Conservation (phyloP, 1,140 invertebrate genomes). For the Trichonephila clavipes region DNA sequence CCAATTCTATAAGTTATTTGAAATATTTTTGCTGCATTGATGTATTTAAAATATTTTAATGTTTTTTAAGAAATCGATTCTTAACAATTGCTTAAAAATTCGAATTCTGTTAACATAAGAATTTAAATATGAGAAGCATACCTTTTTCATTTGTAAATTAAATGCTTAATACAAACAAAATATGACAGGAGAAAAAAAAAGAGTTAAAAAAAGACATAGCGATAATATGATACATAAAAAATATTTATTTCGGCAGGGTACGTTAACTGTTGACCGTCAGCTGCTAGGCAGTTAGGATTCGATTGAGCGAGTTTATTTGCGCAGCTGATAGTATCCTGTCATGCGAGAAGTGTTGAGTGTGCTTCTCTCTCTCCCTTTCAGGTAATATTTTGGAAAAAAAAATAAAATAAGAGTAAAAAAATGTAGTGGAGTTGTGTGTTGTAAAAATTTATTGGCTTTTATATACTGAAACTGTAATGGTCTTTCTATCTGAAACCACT, state of each 20-base stretch:
- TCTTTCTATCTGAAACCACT: background rate
- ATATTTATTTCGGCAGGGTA: background rate
- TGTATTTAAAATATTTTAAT: no score
- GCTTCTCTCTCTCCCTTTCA: slow-evolving; percentile 6
- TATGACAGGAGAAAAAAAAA: no score
- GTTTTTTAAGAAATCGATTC: no score
- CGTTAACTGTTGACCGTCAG: slow-evolving; percentile 17
- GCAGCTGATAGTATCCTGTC: slow-evolving; percentile 19
- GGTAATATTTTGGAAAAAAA: background rate
- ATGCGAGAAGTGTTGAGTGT: slow-evolving; percentile 21
- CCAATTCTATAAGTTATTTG: no score
- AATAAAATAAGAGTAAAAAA: background rate
- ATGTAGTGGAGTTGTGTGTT: background rate
- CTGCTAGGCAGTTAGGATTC: slow-evolving; percentile 2
- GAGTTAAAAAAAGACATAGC: no score
- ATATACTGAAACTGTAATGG: background rate
- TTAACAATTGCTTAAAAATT: no score
- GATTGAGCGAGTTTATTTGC: slow-evolving; percentile 17
- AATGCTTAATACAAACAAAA: no score
- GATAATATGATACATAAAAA: no score
- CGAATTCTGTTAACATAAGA: no score
- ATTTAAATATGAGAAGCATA: no score
- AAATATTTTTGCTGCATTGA: no score
- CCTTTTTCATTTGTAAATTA: no score
- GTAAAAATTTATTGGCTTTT: background rate